Evolutionary conservation across 2,888 invertebrate species (phyloP).

Genomic region (Danaus chrysippus): DNA sequence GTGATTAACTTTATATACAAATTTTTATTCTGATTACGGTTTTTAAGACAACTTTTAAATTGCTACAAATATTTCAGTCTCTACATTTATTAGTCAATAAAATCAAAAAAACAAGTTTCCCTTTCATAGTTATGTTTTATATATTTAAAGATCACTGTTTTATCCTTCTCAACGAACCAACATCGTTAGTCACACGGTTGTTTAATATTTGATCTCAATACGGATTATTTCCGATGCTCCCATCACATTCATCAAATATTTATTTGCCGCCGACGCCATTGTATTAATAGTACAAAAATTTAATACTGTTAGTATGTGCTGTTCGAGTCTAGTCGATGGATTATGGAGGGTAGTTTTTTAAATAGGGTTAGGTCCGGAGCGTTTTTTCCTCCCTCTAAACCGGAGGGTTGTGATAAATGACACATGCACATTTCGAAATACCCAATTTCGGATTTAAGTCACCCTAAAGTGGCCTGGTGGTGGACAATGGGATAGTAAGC

Average conservation of each 20-base stretch:
- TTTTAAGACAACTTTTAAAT: no score
- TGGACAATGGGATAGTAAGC: conserved; percentile 61
- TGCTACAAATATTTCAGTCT: no score
- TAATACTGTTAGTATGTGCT: conserved; percentile 75
- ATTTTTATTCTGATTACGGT: no score
- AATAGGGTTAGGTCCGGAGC: conserved; percentile 67
- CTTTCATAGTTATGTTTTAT: no score
- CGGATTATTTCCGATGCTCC: conserved; percentile 57
- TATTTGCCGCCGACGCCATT: conserved; percentile 66
- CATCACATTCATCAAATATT: conserved; percentile 67
- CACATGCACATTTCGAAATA: conserved; percentile 81
- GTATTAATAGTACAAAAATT: conserved; percentile 73
- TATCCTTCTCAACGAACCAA: conserved; percentile 28
- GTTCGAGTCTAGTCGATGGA: conserved; percentile 61
- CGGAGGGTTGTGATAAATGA: conserved; percentile 78
- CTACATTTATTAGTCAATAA: no score
- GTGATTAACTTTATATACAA: no score
- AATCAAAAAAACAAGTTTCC: no score
- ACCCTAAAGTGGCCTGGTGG: conserved; percentile 77
- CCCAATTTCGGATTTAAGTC: conserved; percentile 81
- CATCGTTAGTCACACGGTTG: conserved; percentile 30
- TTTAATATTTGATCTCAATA: conserved; percentile 57
- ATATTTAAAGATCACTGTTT: conserved; percentile 10
- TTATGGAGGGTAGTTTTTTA: conserved; percentile 75
- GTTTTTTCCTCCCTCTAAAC: conserved; percentile 57